Conservation (phyloP, 2,797 vertebrate genomes). For the Enteromius anoplus region DNA sequence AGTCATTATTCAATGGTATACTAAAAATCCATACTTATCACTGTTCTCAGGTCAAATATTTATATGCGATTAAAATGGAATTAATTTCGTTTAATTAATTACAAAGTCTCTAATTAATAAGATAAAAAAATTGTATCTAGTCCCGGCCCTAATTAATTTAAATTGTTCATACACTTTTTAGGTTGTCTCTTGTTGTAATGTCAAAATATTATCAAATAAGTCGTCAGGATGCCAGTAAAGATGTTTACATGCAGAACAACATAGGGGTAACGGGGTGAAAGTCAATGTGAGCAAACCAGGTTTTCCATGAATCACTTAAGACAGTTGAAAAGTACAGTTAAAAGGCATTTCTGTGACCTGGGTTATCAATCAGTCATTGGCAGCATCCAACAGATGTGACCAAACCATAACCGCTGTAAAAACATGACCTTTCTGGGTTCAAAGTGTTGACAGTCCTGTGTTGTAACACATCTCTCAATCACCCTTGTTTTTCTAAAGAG, state of each 20-base stretch:
- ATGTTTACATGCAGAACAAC: background rate
- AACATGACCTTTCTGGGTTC: background rate
- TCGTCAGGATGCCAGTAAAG: background rate
- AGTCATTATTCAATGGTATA: too few species aligned
- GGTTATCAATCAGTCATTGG: background rate
- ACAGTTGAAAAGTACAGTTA: background rate
- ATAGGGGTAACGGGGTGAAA: background rate
- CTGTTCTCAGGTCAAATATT: too few species aligned
- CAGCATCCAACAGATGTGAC: background rate
- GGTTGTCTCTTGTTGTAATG: background rate
- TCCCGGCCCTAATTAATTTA: too few species aligned
- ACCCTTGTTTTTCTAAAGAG: constrained; percentile 13
- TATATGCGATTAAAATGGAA: too few species aligned
- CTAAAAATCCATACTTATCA: too few species aligned
- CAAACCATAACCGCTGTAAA: background rate
- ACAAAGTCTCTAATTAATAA: too few species aligned
- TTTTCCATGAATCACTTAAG: background rate
- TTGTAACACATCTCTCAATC: background rate
- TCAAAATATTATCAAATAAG: background rate
- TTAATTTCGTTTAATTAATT: too few species aligned
- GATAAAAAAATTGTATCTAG: too few species aligned
- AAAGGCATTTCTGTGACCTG: background rate
- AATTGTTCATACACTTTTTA: background rate
- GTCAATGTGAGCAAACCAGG: background rate
- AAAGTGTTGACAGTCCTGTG: background rate